phyloP scores from a whole-genome alignment of 1,140 invertebrate genomes.

The Drosophila erecta region DNA sequence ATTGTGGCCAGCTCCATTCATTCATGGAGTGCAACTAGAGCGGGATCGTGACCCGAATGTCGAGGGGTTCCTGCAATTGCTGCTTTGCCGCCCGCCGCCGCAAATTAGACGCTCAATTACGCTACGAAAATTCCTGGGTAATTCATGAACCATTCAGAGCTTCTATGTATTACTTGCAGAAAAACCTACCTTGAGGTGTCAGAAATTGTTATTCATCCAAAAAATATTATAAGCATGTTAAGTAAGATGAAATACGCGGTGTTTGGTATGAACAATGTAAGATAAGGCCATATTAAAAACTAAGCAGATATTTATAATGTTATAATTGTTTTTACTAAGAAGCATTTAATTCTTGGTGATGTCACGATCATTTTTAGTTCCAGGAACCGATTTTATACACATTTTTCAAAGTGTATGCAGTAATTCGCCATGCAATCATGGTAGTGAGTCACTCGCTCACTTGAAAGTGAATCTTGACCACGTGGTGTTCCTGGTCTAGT shows the following conservation, averaged over 20 bases:
- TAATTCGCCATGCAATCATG: background rate
- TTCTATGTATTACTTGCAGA: background rate
- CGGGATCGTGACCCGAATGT: slow-evolving; percentile 32
- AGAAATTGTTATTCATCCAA: too few species aligned
- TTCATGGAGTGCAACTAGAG: slow-evolving; percentile 64
- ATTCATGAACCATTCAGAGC: slow-evolving; percentile 43
- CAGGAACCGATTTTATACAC: background rate
- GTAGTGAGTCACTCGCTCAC: slow-evolving; percentile 54
- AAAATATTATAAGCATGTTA: too few species aligned
- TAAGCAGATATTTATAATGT: too few species aligned
- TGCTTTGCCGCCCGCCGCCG: slow-evolving; percentile 56
- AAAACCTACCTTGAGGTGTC: background rate
- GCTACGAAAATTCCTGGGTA: slow-evolving; percentile 63
- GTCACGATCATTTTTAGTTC: background rate
- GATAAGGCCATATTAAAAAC: too few species aligned
- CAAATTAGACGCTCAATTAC: slow-evolving; percentile 82
- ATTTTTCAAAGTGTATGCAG: slow-evolving; percentile 13
- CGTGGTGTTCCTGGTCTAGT: slow-evolving; percentile 36
- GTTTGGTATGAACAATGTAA: too few species aligned
- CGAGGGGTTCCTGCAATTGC: slow-evolving; percentile 46
- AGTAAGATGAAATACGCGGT: too few species aligned
- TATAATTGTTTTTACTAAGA: too few species aligned
- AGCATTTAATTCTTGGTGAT: too few species aligned
- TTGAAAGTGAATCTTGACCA: slow-evolving; percentile 80
- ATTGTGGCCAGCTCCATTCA: slow-evolving; percentile 65